Evolutionary conservation across 2,888 invertebrate species (phyloP), one percentile per base, ranked within the genome.

Genomic region (Anaspis maculata): DNA sequence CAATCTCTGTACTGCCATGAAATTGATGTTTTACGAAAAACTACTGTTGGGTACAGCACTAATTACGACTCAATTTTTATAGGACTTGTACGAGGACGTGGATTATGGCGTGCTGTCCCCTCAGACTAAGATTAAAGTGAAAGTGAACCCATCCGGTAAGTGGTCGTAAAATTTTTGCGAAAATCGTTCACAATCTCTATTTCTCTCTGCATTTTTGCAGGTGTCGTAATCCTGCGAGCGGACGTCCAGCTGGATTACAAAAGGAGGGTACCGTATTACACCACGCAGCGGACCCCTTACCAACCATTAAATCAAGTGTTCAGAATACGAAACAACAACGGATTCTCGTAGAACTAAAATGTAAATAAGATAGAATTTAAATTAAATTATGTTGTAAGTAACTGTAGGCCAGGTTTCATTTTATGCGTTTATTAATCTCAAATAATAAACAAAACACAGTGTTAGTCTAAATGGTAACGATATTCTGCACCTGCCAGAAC

Each of bases 1-100:
- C n/a, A n/a, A n/a, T n/a, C n/a, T n/a, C n/a, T n/a, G n/a, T n/a
- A n/a, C n/a, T n/a, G n/a, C n/a, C n/a, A n/a, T n/a, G n/a, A n/a
- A n/a, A n/a, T n/a, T n/a, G n/a, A n/a, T n/a, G n/a, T n/a, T n/a
- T n/a, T n/a, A n/a, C n/a, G n/a, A n/a, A n/a, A n/a, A n/a, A n/a
- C n/a, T n/a, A n/a, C n/a, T n/a, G n/a, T n/a, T n/a, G n/a, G n/a
- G n/a, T n/a, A n/a, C n/a, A n/a, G n/a, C n/a, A n/a, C n/a, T n/a
- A n/a, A n/a, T n/a, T n/a, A n/a, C n/a, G n/a, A n/a, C n/a, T n/a
- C n/a, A n/a, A n/a, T n/a, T n/a, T n/a, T 24, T 70, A 21, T 64
- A 87, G 85, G 89, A 90, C 66, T 68, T 90, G 40, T 90, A 88
- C 60, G 89, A 89, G 65, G 87, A 89, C 51, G 88, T 89, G 5